Evolutionary conservation across 2,888 invertebrate species (phyloP), one percentile per base, ranked within the genome.

Genomic region (Oxycera nigricornis): DNA sequence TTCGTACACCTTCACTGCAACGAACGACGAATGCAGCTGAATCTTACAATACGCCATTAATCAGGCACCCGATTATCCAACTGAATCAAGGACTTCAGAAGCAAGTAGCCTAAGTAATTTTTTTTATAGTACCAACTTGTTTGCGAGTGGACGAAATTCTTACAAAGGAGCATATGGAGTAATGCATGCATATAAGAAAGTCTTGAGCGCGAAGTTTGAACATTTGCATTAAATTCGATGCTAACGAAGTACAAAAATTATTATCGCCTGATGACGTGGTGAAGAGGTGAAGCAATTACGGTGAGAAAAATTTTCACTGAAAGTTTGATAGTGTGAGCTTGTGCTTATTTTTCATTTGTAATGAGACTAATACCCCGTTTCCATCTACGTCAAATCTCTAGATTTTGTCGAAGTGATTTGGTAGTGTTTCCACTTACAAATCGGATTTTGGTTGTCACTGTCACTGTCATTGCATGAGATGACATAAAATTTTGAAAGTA

Each of bases 171-270:
- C 22, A 55, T 22, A 11, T 20, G 17, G 4, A 2, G 22, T 22
- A 22, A 3, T 55, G 24, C 22, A 24, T 55, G 52, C 17, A 39
- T 31, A 30, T 39, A 22, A 28, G n/a, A 17, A 41, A 26, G 50
- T 68, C 46, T 50, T 46, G 46, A 68, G 39, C n/a, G 22, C 35
- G 31, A 17, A 17, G 65, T 17, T 41, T 46, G 28, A 39, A 50
- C 46, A 61, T n/a, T 68, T 68, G 46, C 46, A 68, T 68, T 17
- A 68, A 68, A 68, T 68, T 68, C 50, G 28, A 46, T 50, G 50
- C 50, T 68, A 68, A 68, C 67, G 46, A 68, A 46, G 67, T 50
- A 68, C 24, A 26, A 68, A 68, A 68, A 68, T 50, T 68, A 50
- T 50, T 68, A 61, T 61, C 61, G 52, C 20, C 52, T 55, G 52